A percentile compares a stretch with the other conserved stretches of the same genome.
Conservation (phyloP, 2,797 vertebrate species). For the Trachurus trachurus region DNA sequence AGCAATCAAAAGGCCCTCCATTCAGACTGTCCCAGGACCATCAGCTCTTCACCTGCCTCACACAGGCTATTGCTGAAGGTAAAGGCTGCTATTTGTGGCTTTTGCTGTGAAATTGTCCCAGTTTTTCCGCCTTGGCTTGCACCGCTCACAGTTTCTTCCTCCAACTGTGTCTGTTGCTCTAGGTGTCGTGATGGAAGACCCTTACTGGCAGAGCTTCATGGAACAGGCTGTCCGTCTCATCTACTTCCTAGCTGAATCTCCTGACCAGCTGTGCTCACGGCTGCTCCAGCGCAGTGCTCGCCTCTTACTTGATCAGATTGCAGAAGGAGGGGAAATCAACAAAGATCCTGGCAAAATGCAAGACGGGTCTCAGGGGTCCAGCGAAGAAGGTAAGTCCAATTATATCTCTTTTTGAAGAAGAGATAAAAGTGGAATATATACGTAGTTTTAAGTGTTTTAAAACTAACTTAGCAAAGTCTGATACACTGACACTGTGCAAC, state of each 20-base stretch:
- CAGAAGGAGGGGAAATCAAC: conserved; percentile 70
- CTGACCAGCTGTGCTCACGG: conserved; percentile 91
- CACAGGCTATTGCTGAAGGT: conserved; percentile 86
- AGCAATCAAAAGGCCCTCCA: conserved; percentile 85
- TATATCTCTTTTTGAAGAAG: not conserved
- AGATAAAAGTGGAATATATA: not conserved
- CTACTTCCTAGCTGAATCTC: conserved; percentile 94
- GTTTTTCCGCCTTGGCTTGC: not conserved
- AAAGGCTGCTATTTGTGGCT: not conserved
- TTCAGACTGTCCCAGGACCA: conserved; percentile 93
- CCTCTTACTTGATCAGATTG: conserved; percentile 87
- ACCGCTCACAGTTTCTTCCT: not conserved
- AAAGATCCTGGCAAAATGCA: conserved; percentile 70
- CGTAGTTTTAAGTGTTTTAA: not conserved
- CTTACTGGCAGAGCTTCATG: conserved; percentile 95
- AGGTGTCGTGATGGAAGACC: conserved; percentile 85
- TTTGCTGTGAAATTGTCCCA: not conserved
- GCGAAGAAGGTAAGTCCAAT: conserved; percentile 58
- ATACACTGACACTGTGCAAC: not conserved
- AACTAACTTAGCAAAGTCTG: not conserved
- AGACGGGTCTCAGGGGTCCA: conserved; percentile 75
- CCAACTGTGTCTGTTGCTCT: not conserved
- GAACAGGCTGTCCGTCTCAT: conserved; percentile 90
- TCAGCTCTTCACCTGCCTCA: conserved; percentile 89
- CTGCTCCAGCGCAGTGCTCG: conserved; percentile 90